Conservation (phyloP, 2,888 invertebrate species). For the Tetragonisca angustula region DNA sequence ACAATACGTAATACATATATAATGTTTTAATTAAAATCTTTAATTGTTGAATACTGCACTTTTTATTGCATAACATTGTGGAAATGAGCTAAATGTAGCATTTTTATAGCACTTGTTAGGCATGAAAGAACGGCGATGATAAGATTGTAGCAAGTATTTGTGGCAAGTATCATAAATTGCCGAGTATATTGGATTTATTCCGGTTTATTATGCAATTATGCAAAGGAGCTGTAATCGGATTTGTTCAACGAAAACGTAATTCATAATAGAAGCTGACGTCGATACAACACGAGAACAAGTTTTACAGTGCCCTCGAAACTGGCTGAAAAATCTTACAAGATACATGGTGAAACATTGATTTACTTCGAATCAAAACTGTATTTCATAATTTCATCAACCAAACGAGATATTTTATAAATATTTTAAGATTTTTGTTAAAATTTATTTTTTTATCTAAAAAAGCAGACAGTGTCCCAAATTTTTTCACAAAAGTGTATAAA, state of each 20-base stretch:
- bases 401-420: background rate
- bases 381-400: background rate
- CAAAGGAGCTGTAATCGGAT: slow-evolving; percentile 34
- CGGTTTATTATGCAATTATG: slow-evolving; percentile 28
- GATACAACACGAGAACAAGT: slow-evolving; percentile 2
- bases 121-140: slow-evolving; percentile 2
- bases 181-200: slow-evolving; percentile 12
- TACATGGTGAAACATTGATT: background rate
- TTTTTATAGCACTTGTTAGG: background rate
- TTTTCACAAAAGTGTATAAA: no score
- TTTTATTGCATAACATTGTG: background rate
- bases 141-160: background rate
- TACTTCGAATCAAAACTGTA: no score
- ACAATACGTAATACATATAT: no score
- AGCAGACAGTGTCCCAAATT: no score
- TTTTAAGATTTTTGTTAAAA: background rate
- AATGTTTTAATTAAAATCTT: no score
- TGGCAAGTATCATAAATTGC: background rate
- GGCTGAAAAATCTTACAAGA: background rate
- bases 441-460: no score
- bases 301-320: background rate
- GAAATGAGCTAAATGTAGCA: background rate
- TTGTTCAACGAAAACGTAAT: slow-evolving; percentile 25
- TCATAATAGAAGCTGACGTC: slow-evolving; percentile 22
- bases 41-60: no score